Base-by-base conservation (phyloP, 1,140 invertebrate genomes). In the Zophobas atratus region DNA sequence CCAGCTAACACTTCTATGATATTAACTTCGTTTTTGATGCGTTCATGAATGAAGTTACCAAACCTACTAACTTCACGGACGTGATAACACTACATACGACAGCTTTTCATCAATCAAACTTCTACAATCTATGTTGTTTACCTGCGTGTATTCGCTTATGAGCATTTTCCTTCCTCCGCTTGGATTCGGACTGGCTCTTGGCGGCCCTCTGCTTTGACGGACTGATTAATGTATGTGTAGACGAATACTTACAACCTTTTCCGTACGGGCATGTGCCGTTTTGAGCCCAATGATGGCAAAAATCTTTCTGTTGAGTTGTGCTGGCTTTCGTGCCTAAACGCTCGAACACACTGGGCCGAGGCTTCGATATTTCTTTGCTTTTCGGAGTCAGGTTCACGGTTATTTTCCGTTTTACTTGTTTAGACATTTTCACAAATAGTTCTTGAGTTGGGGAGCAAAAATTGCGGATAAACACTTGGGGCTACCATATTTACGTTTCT, bases 291-390 rank as follows among this genome's bases (percentile, higher is more conserved):
- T 93, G 92, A 85, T 92, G 90, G 84, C 93, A 94, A 88, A 90
- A 91, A 87, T 93, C 91, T 83, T 87, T 88, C 76, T 84, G 84
- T 82, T 88, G 87, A 75, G 86, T 85, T 83, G 87, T 86, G 41
- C 88, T 87, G 74, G 90, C 89, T 84, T 93, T 92, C 43, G 92
- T 94, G 78, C 93, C 93, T 81, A 94, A 90, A 82, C 93, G 90
- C 88, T 94, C 92, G 88, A 94, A 94, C 79, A 94, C 93, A 90
- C 93, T 94, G 79, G 92, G 92, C 86, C 93, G 90, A 84, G 86
- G 88, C 81, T 86, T 86, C 46, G 86, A 88, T 87, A 92, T 88
- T 85, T 89, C 90, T 87, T 92, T 92, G 85, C 89, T 89, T 90
- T 91, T 92, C 84, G 91, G 90, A 70, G 80, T 81, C 87, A 92